phyloP scores from a whole-genome alignment of 2,888 invertebrate species.

The Habrosyne pyritoides region DNA sequence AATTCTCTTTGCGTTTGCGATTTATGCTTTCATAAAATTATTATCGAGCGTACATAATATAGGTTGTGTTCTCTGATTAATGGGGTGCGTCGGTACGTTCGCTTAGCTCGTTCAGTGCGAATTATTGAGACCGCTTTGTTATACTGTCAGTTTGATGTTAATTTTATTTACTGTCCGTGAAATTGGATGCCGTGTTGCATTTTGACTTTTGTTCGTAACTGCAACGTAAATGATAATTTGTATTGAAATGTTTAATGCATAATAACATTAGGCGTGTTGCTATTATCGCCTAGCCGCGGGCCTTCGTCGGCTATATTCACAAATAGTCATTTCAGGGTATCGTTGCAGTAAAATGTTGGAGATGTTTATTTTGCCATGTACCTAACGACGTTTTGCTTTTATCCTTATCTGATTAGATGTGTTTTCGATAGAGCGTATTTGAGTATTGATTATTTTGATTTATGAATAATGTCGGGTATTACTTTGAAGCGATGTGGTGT shows the following conservation, averaged over 20 bases:
- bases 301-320: constrained; percentile 35
- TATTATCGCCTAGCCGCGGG: constrained; percentile 34
- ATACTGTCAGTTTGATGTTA: constrained; percentile 71
- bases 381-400: constrained; percentile 72
- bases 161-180: constrained; percentile 81
- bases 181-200: constrained; percentile 68
- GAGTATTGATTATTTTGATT: background rate
- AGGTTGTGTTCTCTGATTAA: constrained; percentile 62
- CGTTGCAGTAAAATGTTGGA: constrained; percentile 57
- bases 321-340: constrained; percentile 49
- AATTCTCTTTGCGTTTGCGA: constrained; percentile 45
- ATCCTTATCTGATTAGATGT: constrained; percentile 55
- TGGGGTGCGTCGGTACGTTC: constrained; percentile 53
- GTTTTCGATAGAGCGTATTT: constrained; percentile 18
- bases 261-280: constrained; percentile 35
- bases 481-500: background rate
- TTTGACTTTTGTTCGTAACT: constrained; percentile 47
- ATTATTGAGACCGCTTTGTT: constrained; percentile 79
- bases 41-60: constrained; percentile 40
- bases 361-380: constrained; percentile 54
- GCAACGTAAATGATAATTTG: constrained; percentile 53
- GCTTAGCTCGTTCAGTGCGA: constrained; percentile 68
- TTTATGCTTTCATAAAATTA: constrained; percentile 65
- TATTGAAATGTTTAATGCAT: constrained; percentile 63
- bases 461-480: background rate